Evolutionary conservation across 2,113 vertebrate genomes (phyloP), one percentile per base, ranked within the genome.

Genomic region (Trogon melanurus): DNA sequence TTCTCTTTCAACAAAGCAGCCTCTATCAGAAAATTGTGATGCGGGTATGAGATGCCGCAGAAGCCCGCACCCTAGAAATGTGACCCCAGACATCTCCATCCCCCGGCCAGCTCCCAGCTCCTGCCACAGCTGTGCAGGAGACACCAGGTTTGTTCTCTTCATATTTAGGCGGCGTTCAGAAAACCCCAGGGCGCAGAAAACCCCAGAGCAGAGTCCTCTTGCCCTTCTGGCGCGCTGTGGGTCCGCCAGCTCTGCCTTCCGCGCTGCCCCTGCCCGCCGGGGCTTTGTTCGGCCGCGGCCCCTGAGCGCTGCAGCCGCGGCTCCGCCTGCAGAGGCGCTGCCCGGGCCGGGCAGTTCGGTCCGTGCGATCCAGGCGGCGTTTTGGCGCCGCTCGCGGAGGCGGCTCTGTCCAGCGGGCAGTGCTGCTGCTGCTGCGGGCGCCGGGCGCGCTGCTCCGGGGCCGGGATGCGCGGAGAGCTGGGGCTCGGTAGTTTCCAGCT

Each of bases 331-430:
- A 12, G 16, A 60, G 5, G 50, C 22, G 8, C 4, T 32, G 73
- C 54, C 61, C 36, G 36, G 36, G 36, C 69, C 6, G 27, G 2
- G 65, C 86, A 69, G 65, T 97, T 81, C 95, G 16, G 7, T 95
- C 96, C 98, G 54, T 44, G 96, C 57, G n/a, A 78, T 97, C 97
- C 96, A 89, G 89, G 72, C 97, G 78, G 76, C 29, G 90, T 98
- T 98, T 98, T 98, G 74, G 26, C 44, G 22, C 15, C 34, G 73
- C 69, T 83, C 90, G 64, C 65, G 86, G 74, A 57, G 88, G 96
- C 90, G 96, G 89, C 97, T 88, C 94, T 97, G 95, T 95, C 93
- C 88, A 95, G 72, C 1, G 36, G 78, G 69, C 25, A 18, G 94
- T 93, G 95, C 95, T 36, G 36, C 36, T 36, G 36, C 36, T 93